Percentiles rank a stretch among this genome's conserved stretches.
These are phyloP conservation scores for Melopsittacus undulatus DNA, from an alignment of 2,797 vertebrate genomes.

Conservation along the genomic window DNA sequence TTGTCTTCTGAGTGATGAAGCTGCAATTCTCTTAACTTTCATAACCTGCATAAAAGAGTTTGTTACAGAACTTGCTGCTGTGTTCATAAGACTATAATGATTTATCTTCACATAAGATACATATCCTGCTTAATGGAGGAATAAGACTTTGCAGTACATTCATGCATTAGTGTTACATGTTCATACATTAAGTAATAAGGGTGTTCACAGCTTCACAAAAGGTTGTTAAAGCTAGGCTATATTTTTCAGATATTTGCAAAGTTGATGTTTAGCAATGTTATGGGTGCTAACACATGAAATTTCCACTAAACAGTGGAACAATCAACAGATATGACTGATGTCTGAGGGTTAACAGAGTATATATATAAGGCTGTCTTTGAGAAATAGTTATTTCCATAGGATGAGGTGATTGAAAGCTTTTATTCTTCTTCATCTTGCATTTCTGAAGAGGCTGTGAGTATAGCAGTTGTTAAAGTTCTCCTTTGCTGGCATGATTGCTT, in stretches of 20 bases:
- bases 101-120: not conserved
- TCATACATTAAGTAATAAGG: not conserved
- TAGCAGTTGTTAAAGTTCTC: not conserved
- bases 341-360: not conserved
- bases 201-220: not conserved
- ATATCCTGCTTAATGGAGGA: not conserved
- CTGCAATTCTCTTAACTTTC: not conserved
- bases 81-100: not conserved
- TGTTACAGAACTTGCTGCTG: not conserved
- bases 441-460: not conserved
- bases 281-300: not conserved
- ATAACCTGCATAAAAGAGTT: not conserved
- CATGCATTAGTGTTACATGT: not conserved
- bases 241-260: not conserved
- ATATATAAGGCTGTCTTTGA: not conserved
- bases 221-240: not conserved
- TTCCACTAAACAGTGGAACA: not conserved
- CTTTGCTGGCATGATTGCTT: not conserved
- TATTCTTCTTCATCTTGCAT: not conserved
- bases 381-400: not conserved
- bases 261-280: not conserved
- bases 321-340: fast-evolving
- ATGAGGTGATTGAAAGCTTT: not conserved
- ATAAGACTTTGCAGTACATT: not conserved
- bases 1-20: not conserved